Base-by-base conservation (phyloP, 2,888 invertebrate species). In the Labia minor region DNA sequence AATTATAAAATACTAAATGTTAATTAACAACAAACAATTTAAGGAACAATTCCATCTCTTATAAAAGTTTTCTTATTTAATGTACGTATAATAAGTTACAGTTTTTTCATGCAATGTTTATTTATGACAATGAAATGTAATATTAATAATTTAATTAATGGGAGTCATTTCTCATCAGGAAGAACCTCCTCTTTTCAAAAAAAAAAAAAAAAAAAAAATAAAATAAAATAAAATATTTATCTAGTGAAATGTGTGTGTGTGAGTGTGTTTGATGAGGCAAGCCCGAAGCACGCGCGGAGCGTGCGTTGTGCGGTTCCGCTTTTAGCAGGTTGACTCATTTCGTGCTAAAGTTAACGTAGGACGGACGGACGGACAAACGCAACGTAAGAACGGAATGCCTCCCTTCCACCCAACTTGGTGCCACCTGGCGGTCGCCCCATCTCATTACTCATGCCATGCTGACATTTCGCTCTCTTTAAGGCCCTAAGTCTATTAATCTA, bases 321-420 rank as follows among this genome's bases (percentile, higher is more conserved):
- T 49, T 49, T 49, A 49, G 49, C 49, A 49, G n/a, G 49, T 49
- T 49, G 49, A 49, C 49, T 49, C 49, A 49, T 49, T n/a, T 14
- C 49, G 49, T 11, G 49, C 49, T 49, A 49, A 49, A 49, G 49
- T 49, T 49, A 49, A 49, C 49, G 49, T 49, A 49, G 49, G 49
- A 49, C 49, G 14, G 26, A 49, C 49, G 49, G 49, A 8, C 3
- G 49, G 49, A 49, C 49, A 3, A 8, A 49, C 49, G 49, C 49
- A 49, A 49, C 49, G 49, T 49, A 49, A 16, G n/a, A 16, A 49
- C 3, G 49, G 49, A 11, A 49, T 49, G 49, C 49, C 49, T 16
- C 49, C 49, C 49, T 14, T n/a, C 49, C 49, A 49, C 49, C 49
- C 6, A 49, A 3, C 2, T 49, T 11, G 49, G 2, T 49, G 49